These are phyloP conservation scores for Manis javanica DNA, from an alignment of 2,797 vertebrate genomes.

Conservation along the genomic window DNA sequence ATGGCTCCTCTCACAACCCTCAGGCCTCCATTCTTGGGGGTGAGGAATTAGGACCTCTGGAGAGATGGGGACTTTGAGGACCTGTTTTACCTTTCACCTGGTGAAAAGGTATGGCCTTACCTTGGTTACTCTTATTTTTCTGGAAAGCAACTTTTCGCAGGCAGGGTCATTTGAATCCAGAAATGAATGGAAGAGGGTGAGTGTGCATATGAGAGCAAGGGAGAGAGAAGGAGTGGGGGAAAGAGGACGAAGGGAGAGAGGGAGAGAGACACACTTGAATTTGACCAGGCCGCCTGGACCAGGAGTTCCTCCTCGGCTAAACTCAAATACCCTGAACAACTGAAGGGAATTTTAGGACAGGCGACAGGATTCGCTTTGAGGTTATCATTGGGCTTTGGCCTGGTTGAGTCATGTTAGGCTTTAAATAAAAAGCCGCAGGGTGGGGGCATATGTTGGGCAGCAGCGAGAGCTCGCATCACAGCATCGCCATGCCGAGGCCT, in stretches of 20 bases:
- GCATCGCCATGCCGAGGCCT: rapidly evolving
- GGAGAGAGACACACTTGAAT: neutral
- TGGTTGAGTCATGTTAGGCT: neutral
- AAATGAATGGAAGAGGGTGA: neutral
- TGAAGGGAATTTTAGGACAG: neutral
- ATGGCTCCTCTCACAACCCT: rapidly evolving
- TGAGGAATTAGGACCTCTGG: neutral
- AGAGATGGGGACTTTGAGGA: neutral
- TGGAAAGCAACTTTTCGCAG: neutral
- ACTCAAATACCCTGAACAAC: rapidly evolving
- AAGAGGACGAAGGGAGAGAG: neutral
- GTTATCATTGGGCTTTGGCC: neutral
- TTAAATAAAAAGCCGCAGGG: neutral
- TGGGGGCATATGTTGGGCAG: rapidly evolving
- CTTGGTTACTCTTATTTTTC: neutral
- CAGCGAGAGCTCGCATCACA: rapidly evolving
- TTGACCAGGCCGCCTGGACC: neutral
- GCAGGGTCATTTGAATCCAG: neutral
- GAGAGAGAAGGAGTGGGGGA: neutral
- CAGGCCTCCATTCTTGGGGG: rapidly evolving
- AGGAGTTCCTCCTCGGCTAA: neutral
- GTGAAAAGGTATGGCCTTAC: neutral
- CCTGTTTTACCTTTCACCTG: neutral
- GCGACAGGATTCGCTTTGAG: neutral
- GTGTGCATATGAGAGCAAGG: neutral